A percentile compares a stretch with the other conserved stretches of the same genome.
These are phyloP conservation scores for Pachydiplax longipennis DNA, from an alignment of 2,888 invertebrate species.

Conservation along the genomic window DNA sequence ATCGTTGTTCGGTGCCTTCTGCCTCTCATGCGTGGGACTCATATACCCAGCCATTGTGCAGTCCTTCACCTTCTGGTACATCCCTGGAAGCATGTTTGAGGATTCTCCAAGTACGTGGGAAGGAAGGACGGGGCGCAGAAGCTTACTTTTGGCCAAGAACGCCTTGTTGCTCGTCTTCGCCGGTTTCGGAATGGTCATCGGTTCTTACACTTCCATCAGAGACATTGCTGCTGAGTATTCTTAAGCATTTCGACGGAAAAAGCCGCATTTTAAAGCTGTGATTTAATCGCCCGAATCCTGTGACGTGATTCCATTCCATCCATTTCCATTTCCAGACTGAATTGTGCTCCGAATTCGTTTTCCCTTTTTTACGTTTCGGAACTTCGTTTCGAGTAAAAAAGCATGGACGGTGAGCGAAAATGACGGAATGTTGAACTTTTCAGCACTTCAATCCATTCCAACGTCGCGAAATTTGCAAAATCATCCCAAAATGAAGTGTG, in stretches of 20 bases:
- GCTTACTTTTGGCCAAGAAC: constrained; percentile 49
- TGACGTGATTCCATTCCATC: no score
- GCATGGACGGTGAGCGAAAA: no score
- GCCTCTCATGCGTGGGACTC: constrained; percentile 62
- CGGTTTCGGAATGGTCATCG: constrained; percentile 49
- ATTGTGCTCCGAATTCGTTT: no score
- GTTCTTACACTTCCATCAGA: constrained; percentile 50
- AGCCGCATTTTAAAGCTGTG: no score
- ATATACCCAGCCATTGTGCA: constrained; percentile 64
- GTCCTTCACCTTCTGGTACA: constrained; percentile 70
- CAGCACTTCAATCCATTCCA: no score
- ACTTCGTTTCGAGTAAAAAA: no score
- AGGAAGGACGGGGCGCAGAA: not conserved
- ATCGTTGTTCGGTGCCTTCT: constrained; percentile 63
- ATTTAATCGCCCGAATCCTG: no score
- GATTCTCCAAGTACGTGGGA: not conserved
- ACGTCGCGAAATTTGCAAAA: no score
- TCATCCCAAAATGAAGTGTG: no score
- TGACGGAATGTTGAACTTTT: no score
- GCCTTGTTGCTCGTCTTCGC: constrained; percentile 49
- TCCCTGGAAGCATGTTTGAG: not conserved
- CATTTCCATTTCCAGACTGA: no score
- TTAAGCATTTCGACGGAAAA: not conserved
- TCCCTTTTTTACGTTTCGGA: not conserved
- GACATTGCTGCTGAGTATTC: constrained; percentile 56